Base-by-base conservation (phyloP, 2,113 vertebrate genomes). In the Pontoporia blainvillei region DNA sequence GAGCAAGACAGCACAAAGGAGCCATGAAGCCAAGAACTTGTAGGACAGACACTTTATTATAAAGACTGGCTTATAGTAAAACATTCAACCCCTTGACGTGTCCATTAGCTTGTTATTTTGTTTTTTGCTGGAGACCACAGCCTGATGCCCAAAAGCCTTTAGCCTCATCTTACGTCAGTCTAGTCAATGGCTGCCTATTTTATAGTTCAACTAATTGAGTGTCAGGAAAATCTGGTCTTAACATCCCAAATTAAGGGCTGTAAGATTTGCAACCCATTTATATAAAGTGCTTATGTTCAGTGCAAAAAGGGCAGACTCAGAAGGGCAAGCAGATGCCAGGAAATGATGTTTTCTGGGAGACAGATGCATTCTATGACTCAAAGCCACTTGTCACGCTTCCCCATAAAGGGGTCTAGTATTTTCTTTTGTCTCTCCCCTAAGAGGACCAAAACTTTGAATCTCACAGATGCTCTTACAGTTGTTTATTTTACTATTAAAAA, bases 251-350 rank as follows among this genome's bases (percentile, higher is more conserved):
- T 90, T 88, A 97, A 97, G 95, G 97, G 97, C 72, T 95, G 93
- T 39, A 82, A 89, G 85, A 96, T 94, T 87, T 96, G 96, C 93
- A 97, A 81, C 66, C 91, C 96, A 98, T 71, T 95, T 86, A 76
- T 67, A 87, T 98, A 99, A 99, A 99, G 99, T 99, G 99, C 99
- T 98, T 98, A 91, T 95, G 94, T 98, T 98, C 98, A 99, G 99
- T 99, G 98, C 99, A 98, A 98, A 98, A 97, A 98, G 94, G 98
- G 95, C 91, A 97, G 94, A 97, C 12, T 94, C 86, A 78, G 90
- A 97, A 97, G 96, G 92, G 96, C 86, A 94, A 73, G 94, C 81
- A 89, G 36, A 83, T 86, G 17, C 73, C 69, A 59, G 36, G 95
- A 96, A 71, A 62, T 69, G 86, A 0, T 0, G 12, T n/a, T 92